Percentiles rank a stretch among this genome's conserved stretches.
Evolutionary conservation across 37 sponge, comb jelly and placozoan genomes (phyloP).

Genomic region (Aplysina aerophoba): DNA sequence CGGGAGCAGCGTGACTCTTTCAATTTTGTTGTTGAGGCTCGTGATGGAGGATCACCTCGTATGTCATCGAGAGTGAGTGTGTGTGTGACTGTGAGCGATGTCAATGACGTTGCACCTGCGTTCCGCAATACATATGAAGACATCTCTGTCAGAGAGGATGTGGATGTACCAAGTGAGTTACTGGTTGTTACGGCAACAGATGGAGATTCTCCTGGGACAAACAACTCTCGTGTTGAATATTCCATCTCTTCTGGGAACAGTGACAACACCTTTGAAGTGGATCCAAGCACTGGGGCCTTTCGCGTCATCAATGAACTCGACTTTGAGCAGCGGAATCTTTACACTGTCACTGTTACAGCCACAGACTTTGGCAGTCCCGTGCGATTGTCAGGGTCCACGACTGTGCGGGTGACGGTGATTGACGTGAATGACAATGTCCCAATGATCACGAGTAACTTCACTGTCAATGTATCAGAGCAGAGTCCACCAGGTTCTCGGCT

Average conservation of each 20-base stretch:
- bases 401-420: slow-evolving; percentile 45
- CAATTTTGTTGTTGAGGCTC: not conserved
- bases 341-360: slow-evolving; percentile 55
- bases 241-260: slow-evolving; percentile 32
- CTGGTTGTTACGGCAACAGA: slow-evolving; percentile 54
- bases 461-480: slow-evolving; percentile 53
- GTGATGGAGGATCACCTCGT: slow-evolving; percentile 3
- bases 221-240: slow-evolving; percentile 14
- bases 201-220: slow-evolving; percentile 31
- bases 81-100: slow-evolving; percentile 29
- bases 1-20: not conserved
- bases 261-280: slow-evolving; percentile 41
- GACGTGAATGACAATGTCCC: slow-evolving; percentile 85
- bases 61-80: not conserved
- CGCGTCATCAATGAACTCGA: slow-evolving; percentile 30
- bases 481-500: slow-evolving; percentile 28
- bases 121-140: not conserved
- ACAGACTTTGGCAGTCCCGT: slow-evolving; percentile 32
- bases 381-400: slow-evolving; percentile 25
- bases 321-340: slow-evolving; percentile 30
- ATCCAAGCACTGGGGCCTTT: slow-evolving; percentile 39
- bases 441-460: slow-evolving; percentile 30
- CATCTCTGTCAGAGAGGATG: slow-evolving; percentile 23
- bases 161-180: not conserved
- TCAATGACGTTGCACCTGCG: slow-evolving; percentile 42